These are phyloP conservation scores for Hycleus cichorii DNA, from an alignment of 1,140 invertebrate genomes.

Conservation along the genomic window DNA sequence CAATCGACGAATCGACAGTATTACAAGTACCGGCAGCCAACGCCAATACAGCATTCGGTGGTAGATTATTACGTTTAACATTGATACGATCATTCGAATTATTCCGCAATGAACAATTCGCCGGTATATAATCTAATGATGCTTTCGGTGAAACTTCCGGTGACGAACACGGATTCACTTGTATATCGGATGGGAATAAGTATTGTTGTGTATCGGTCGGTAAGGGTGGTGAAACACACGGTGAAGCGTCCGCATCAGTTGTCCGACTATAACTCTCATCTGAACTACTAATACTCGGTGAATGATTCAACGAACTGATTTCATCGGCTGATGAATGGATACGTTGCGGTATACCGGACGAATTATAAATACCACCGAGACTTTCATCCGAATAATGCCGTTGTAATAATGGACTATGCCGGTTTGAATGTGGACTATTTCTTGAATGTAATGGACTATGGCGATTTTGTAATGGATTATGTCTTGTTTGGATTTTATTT, in stretches of 20 bases:
- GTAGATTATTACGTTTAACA: conserved; percentile 40
- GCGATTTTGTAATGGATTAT: conserved; percentile 34
- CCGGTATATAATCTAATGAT: conserved; percentile 44
- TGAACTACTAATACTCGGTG: conserved; percentile 69
- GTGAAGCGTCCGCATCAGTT: conserved; percentile 57
- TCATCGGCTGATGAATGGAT: conserved; percentile 75
- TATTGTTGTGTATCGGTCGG: conserved; percentile 49
- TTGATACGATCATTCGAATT: conserved; percentile 28
- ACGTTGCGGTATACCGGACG: conserved; percentile 36
- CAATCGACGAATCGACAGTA: conserved; percentile 39
- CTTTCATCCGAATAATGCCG: conserved; percentile 59
- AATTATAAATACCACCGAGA: conserved; percentile 43
- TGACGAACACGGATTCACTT: conserved; percentile 46
- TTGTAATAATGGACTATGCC: conserved; percentile 40
- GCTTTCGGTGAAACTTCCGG: conserved; percentile 44
- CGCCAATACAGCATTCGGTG: conserved; percentile 42
- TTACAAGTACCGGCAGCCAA: conserved; percentile 39
- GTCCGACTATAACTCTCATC: conserved; percentile 73
- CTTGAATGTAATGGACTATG: conserved; percentile 38
- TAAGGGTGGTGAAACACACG: conserved; percentile 51
- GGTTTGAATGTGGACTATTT: conserved; percentile 29
- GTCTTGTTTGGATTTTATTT: conserved; percentile 34
- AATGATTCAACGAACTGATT: conserved; percentile 68
- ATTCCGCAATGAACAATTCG: conserved; percentile 39
- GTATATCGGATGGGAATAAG: conserved; percentile 55